Evolutionary conservation across 2,888 invertebrate genomes (phyloP).

Genomic region (Exephanes ischioxanthus): DNA sequence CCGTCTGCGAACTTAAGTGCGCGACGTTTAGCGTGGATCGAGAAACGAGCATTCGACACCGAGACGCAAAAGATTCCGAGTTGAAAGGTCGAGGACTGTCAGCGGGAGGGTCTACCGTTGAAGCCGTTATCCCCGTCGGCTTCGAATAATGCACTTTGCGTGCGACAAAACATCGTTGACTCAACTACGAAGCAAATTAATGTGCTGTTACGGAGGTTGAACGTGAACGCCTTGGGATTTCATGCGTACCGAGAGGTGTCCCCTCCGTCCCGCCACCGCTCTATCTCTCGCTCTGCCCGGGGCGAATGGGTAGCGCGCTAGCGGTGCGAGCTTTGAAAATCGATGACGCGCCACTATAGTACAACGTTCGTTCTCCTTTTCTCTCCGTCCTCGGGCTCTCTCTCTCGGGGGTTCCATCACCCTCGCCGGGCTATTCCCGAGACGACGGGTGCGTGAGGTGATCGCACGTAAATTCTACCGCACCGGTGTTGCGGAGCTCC

Average conservation of each 20-base stretch:
- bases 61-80: not conserved
- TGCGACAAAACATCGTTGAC: conserved; percentile 23
- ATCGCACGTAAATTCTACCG: conserved; percentile 29
- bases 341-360: conserved; percentile 61
- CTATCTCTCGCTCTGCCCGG: conserved; percentile 56
- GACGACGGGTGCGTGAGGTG: conserved; percentile 43
- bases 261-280: conserved; percentile 14
- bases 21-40: not conserved
- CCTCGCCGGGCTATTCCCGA: conserved; percentile 51
- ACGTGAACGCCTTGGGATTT: conserved; percentile 38
- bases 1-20: too few relatives aligned
- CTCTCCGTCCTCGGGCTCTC: conserved; percentile 30
- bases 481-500: not conserved
- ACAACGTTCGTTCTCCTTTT: conserved; percentile 38
- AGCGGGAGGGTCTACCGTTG: not conserved
- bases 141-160: conserved; percentile 9
- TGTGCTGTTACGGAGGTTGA: conserved; percentile 20
- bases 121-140: not conserved
- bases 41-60: not conserved
- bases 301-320: conserved; percentile 57
- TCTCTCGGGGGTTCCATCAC: conserved; percentile 25
- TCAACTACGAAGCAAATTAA: conserved; percentile 5
- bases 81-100: not conserved
- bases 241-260: conserved; percentile 26
- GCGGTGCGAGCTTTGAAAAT: conserved; percentile 63